Base-by-base conservation (phyloP, 2,113 vertebrate species). In the Channa argus region DNA sequence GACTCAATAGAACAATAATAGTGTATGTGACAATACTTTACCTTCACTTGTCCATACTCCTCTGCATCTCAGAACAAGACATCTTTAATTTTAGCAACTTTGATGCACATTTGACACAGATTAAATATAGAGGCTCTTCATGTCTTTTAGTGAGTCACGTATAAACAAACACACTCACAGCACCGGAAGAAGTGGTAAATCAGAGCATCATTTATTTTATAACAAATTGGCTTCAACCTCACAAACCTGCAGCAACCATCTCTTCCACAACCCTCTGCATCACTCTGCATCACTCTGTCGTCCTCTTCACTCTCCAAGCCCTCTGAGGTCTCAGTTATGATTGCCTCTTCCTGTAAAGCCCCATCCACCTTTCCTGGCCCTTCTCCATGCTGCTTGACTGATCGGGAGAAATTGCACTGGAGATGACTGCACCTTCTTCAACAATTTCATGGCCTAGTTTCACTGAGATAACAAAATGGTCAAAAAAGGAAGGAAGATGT, bases 361-460 rank as follows among this genome's bases (percentile, higher is more conserved):
- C 63, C 71, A 52, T 75, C 73, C 74, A 63, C 71, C 81, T 82
- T 79, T 80, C 53, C 71, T 37, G 53, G 69, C 68, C 74, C 74
- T 55, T 74, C 79, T 76, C 41, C 82, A 79, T n/a, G 33, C 56
- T 52, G 60, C 79, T 67, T 75, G 79, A 77, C 74, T 87, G 87
- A 81, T 87, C 33, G 80, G 58, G 38, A 70, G 63, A 86, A 84
- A 85, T 86, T 83, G 71, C 80, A 60, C 41, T 33, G 8, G 64
- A 74, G 73, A 75, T 6, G 54, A 14, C 64, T 54, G 44, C 33
- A n/a, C 63, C 69, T 68, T 56, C 75, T 83, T 74, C 63, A 78
- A 79, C 64, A 52, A 80, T 82, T 89, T 79, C 77, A 84, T 71
- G 72, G 76, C 86, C 82, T 61, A 72, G 74, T 83, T 87, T 88